Percentiles rank a stretch among this genome's conserved stretches.
Conservation (phyloP, 2,113 vertebrate species). For the Stictonetta naevosa region DNA sequence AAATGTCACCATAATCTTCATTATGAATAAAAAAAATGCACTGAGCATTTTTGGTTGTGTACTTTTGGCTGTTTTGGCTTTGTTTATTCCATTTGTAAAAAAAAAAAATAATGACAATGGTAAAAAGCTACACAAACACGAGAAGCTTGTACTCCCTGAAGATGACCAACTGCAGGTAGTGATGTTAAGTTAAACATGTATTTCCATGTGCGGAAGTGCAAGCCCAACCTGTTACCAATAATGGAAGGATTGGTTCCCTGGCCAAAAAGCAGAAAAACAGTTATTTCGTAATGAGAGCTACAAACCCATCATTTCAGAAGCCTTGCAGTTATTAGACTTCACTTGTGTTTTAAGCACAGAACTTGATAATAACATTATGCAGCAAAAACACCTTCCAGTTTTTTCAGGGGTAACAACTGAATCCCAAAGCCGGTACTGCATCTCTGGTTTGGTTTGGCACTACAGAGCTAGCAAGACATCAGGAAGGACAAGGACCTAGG, state of each 20-base stretch:
- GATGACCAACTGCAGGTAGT: background rate
- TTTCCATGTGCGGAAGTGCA: background rate
- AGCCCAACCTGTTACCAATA: background rate
- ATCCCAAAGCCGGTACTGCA: background rate
- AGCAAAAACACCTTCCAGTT: background rate
- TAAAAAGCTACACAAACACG: background rate
- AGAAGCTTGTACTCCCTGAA: background rate
- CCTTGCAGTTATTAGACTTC: background rate
- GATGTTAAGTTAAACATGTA: fast-evolving
- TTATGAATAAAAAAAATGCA: background rate
- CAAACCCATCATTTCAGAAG: background rate
- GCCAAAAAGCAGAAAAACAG: background rate
- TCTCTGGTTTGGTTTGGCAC: background rate
- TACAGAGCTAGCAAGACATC: background rate
- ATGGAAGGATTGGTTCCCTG: background rate
- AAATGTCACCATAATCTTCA: background rate
- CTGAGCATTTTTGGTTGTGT: background rate
- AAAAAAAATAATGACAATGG: background rate
- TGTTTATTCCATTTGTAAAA: background rate
- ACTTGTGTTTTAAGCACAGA: background rate
- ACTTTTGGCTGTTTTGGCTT: background rate
- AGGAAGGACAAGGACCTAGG: background rate
- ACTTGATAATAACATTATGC: background rate
- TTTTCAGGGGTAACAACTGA: background rate
- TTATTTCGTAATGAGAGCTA: background rate